phyloP scores from a whole-genome alignment of 2,113 vertebrate genomes.

The Hydrolagus affinis region DNA sequence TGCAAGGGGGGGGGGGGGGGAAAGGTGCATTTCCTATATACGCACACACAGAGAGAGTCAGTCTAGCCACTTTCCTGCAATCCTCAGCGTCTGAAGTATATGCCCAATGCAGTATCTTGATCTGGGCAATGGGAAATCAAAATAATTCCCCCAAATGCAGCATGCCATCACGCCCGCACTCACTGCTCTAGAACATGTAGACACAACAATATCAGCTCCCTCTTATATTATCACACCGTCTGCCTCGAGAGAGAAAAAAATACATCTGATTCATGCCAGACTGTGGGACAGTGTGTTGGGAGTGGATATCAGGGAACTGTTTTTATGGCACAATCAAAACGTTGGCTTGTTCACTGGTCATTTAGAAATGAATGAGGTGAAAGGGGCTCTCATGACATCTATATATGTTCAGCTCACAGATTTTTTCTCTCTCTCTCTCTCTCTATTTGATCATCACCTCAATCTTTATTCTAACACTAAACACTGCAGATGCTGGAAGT shows the following conservation, averaged over 20 bases:
- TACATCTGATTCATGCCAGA: too few relatives aligned
- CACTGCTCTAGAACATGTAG: conserved; percentile 36
- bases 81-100: conserved; percentile 63
- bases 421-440: too few relatives aligned
- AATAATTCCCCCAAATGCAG: conserved; percentile 41
- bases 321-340: too few relatives aligned
- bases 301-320: too few relatives aligned
- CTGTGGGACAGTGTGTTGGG: too few relatives aligned
- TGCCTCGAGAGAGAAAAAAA: neutral
- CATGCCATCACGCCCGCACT: conserved; percentile 19
- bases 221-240: conserved; percentile 21
- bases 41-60: conserved; percentile 78
- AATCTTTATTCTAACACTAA: too few relatives aligned
- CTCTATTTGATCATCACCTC: too few relatives aligned
- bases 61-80: conserved; percentile 89
- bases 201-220: conserved; percentile 45
- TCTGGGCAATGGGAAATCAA: conserved; percentile 57
- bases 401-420: too few relatives aligned
- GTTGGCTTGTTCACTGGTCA: too few relatives aligned
- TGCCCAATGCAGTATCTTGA: conserved; percentile 77
- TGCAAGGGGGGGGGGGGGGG: conserved; percentile 59
- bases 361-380: too few relatives aligned
- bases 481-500: too few relatives aligned
- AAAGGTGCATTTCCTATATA: conserved; percentile 68
- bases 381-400: too few relatives aligned